These are phyloP conservation scores for Musca vetustissima DNA, from an alignment of 1,140 invertebrate genomes.

Conservation along the genomic window DNA sequence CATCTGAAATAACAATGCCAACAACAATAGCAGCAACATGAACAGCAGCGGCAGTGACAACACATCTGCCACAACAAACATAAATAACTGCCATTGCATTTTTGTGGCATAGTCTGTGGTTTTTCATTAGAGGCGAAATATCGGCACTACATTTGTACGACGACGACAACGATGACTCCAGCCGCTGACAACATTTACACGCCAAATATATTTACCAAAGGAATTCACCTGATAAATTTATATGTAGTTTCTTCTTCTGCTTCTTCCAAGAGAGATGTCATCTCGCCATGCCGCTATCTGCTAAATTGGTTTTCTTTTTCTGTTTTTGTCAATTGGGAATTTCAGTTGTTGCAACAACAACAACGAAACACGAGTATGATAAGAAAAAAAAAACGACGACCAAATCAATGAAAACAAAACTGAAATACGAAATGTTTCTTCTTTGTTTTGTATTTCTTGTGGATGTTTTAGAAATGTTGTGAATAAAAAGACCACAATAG, in stretches of 20 bases:
- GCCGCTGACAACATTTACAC: too few relatives aligned
- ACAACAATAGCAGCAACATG: too few relatives aligned
- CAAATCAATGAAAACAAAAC: slow-evolving; percentile 38
- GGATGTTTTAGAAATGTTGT: too few relatives aligned
- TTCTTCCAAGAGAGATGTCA: slow-evolving; percentile 25
- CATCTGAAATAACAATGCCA: too few relatives aligned
- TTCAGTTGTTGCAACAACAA: slow-evolving; percentile 48
- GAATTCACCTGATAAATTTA: slow-evolving; percentile 56
- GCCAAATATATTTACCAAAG: slow-evolving; percentile 18
- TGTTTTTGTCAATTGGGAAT: slow-evolving; percentile 56
- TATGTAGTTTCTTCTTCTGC: slow-evolving; percentile 43
- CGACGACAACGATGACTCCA: too few relatives aligned
- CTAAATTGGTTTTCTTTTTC: slow-evolving; percentile 56
- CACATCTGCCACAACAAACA: too few relatives aligned
- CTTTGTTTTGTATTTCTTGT: too few relatives aligned
- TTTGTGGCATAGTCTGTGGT: too few relatives aligned
- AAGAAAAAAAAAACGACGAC: slow-evolving; percentile 27
- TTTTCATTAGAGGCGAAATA: too few relatives aligned
- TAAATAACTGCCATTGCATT: too few relatives aligned
- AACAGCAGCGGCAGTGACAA: too few relatives aligned
- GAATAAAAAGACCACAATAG: not conserved
- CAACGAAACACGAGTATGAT: slow-evolving; percentile 21
- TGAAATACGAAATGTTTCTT: slow-evolving; percentile 29
- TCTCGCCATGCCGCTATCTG: slow-evolving; percentile 47
- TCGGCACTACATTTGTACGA: too few relatives aligned